Evolutionary conservation across 1,140 invertebrate species (phyloP).

Genomic region (Lepidostoma basale): DNA sequence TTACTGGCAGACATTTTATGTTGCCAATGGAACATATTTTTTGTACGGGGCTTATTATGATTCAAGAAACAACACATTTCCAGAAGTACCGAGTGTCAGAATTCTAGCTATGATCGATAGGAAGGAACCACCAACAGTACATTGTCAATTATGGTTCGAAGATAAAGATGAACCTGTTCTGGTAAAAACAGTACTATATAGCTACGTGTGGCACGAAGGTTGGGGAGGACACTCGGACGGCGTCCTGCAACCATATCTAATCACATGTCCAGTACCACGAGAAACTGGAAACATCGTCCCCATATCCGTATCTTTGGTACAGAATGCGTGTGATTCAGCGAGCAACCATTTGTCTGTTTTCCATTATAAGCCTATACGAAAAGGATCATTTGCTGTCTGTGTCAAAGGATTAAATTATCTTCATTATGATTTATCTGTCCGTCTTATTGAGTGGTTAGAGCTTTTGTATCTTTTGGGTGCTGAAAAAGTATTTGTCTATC

Average conservation of each 20-base stretch:
- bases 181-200: slow-evolving; percentile 82
- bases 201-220: slow-evolving; percentile 91
- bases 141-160: slow-evolving; percentile 91
- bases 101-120: slow-evolving; percentile 89
- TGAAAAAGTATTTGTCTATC: slow-evolving; percentile 91
- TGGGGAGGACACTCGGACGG: slow-evolving; percentile 93
- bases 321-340: slow-evolving; percentile 80
- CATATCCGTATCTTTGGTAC: slow-evolving; percentile 87
- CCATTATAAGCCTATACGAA: slow-evolving; percentile 72
- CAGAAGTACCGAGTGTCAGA: slow-evolving; percentile 78
- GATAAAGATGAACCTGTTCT: slow-evolving; percentile 78
- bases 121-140: slow-evolving; percentile 79
- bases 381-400: slow-evolving; percentile 89
- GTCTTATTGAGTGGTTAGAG: slow-evolving; percentile 93
- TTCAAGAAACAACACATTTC: slow-evolving; percentile 69
- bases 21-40: slow-evolving; percentile 84
- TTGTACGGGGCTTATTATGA: slow-evolving; percentile 90
- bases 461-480: slow-evolving; percentile 85
- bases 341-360: slow-evolving; percentile 85
- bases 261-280: slow-evolving; percentile 82
- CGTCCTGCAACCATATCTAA: slow-evolving; percentile 88
- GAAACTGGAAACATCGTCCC: slow-evolving; percentile 73
- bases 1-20: slow-evolving; percentile 84
- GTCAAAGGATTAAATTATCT: slow-evolving; percentile 92
- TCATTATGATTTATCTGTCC: slow-evolving; percentile 85